phyloP scores from a whole-genome alignment of 2,888 invertebrate species.

The Nycteola revayana region DNA sequence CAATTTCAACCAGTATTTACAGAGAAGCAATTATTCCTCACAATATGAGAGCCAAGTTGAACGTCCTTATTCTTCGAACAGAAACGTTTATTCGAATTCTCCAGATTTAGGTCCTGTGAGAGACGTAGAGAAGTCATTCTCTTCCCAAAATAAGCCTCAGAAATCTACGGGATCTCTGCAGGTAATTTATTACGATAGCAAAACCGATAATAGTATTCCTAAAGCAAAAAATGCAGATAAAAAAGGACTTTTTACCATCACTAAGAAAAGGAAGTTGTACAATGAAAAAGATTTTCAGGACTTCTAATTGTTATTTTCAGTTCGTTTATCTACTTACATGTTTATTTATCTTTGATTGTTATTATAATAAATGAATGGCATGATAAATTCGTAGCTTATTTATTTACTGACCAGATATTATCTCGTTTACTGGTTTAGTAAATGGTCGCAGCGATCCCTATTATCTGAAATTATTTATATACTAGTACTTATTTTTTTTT shows the following conservation, averaged over 20 bases:
- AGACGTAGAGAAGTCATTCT: constrained; percentile 33
- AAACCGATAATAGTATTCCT: constrained; percentile 24
- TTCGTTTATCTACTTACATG: background rate
- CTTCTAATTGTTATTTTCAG: constrained; percentile 44
- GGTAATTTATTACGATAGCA: constrained; percentile 60
- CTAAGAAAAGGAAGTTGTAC: constrained; percentile 71
- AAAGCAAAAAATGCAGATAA: constrained; percentile 44
- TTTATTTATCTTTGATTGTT: background rate
- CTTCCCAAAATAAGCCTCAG: constrained; percentile 40
- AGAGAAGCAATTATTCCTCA: constrained; percentile 49
- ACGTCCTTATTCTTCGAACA: constrained; percentile 60
- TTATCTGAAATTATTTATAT: background rate
- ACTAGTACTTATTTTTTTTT: background rate
- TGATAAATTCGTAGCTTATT: too few relatives aligned
- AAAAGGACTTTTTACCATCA: constrained; percentile 65
- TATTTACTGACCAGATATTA: too few relatives aligned
- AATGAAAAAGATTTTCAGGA: constrained; percentile 67
- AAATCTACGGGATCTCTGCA: constrained; percentile 51
- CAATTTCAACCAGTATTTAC: constrained; percentile 69
- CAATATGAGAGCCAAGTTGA: constrained; percentile 62
- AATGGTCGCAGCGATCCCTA: too few relatives aligned
- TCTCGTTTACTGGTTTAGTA: too few relatives aligned
- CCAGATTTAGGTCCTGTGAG: constrained; percentile 39
- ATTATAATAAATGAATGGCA: background rate
- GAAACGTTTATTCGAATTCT: constrained; percentile 40